phyloP scores from a whole-genome alignment of 2,888 invertebrate species.

The Orchesellides sinensis region DNA sequence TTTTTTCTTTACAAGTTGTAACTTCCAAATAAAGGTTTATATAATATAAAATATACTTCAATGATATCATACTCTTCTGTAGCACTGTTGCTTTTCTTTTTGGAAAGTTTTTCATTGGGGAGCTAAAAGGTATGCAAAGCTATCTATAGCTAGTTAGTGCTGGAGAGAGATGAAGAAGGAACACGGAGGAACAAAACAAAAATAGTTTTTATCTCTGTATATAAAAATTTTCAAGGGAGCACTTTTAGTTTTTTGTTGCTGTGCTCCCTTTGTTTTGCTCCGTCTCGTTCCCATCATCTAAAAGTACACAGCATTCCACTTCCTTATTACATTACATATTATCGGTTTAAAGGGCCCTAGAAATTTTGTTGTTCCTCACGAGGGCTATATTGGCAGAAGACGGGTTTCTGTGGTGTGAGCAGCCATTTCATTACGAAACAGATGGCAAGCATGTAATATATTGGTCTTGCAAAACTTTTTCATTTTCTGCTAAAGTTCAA shows the following conservation, averaged over 20 bases:
- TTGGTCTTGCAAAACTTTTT: no score
- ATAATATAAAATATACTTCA: neutral
- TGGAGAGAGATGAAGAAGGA: conserved; percentile 19
- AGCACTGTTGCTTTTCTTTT: neutral
- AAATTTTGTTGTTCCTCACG: conserved; percentile 29
- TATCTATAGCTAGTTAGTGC: conserved; percentile 9
- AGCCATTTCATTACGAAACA: no score
- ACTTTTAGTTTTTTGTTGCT: conserved; percentile 12
- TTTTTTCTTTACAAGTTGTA: no score
- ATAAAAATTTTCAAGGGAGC: conserved; percentile 6
- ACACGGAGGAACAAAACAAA: conserved; percentile 29
- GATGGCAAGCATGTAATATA: no score
- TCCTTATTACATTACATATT: neutral
- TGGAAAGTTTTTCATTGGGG: neutral
- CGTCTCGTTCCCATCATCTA: neutral
- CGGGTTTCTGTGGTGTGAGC: no score
- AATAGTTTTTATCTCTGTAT: no score
- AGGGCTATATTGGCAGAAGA: no score
- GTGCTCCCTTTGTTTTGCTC: neutral
- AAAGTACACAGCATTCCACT: no score
- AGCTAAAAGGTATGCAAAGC: conserved; percentile 2
- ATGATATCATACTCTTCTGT: no score
- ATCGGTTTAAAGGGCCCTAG: conserved; percentile 49
- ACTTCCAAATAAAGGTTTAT: conserved; percentile 62
- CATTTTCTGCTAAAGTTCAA: no score